phyloP scores from a whole-genome alignment of 2,797 vertebrate species.

The Helarctos malayanus region DNA sequence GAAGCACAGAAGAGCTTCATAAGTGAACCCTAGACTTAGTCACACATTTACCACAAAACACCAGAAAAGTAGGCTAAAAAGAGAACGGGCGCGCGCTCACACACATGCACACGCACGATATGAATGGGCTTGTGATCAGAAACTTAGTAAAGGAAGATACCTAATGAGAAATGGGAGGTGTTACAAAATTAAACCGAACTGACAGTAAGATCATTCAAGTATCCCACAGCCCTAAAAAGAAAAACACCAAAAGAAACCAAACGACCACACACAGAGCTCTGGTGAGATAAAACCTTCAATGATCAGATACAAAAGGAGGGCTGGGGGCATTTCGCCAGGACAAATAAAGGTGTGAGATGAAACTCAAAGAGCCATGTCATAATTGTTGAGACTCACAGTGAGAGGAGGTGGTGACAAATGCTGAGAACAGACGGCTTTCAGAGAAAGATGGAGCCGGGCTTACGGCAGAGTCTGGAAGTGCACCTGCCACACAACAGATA shows the following conservation, averaged over 20 bases:
- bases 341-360: background rate
- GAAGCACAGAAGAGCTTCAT: background rate
- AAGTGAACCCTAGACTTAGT: background rate
- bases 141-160: background rate
- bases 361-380: background rate
- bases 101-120: background rate
- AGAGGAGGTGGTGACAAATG: background rate
- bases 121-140: background rate
- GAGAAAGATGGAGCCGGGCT: background rate
- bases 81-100: background rate
- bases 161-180: background rate
- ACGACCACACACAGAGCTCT: background rate
- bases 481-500: background rate
- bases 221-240: background rate
- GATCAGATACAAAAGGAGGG: background rate
- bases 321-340: background rate
- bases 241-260: background rate
- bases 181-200: slow-evolving; percentile 27
- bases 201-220: background rate
- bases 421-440: background rate
- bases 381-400: background rate
- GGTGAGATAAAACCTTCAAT: background rate
- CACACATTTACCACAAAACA: background rate
- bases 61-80: background rate
- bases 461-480: background rate